Evolutionary conservation across 2,888 invertebrate genomes (phyloP).

Genomic region (Rhimphoctona megacephalus): DNA sequence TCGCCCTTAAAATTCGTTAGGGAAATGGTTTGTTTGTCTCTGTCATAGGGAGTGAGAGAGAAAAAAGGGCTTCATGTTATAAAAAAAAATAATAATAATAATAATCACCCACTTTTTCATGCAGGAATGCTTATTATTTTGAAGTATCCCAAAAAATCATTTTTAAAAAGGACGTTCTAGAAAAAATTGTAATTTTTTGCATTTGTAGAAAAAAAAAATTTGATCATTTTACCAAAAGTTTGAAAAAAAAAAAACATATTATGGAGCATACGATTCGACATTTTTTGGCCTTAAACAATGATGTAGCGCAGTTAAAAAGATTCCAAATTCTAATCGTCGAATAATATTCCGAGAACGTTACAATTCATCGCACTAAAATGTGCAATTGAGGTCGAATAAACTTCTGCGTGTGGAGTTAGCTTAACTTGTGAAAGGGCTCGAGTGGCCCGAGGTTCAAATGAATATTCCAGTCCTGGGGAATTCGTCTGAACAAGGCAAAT

Average conservation of each 20-base stretch:
- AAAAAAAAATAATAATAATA: not conserved
- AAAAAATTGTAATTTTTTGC: not conserved
- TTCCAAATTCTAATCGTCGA: constrained; percentile 21
- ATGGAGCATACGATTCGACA: not conserved
- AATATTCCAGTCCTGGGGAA: constrained; percentile 62
- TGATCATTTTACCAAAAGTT: not conserved
- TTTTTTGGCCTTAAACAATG: not conserved
- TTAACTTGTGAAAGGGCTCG: constrained; percentile 25
- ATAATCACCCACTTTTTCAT: not conserved
- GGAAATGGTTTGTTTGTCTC: constrained; percentile 68
- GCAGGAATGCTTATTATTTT: not conserved
- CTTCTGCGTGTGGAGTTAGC: constrained; percentile 28
- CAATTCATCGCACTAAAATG: constrained; percentile 37
- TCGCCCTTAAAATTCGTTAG: constrained; percentile 67
- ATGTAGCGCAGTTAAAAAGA: not conserved
- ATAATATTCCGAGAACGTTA: constrained; percentile 43
- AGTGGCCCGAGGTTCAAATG: constrained; percentile 62
- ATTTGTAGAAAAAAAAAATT: not conserved
- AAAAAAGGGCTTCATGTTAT: not conserved
- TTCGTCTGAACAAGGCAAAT: constrained; percentile 67
- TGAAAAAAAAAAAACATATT: not conserved
- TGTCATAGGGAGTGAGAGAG: not conserved
- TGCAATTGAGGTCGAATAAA: constrained; percentile 56
- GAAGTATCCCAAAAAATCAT: not conserved
- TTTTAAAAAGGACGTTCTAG: not conserved